Conservation (phyloP, 2,888 invertebrate species). For the Thereva nobilitata region DNA sequence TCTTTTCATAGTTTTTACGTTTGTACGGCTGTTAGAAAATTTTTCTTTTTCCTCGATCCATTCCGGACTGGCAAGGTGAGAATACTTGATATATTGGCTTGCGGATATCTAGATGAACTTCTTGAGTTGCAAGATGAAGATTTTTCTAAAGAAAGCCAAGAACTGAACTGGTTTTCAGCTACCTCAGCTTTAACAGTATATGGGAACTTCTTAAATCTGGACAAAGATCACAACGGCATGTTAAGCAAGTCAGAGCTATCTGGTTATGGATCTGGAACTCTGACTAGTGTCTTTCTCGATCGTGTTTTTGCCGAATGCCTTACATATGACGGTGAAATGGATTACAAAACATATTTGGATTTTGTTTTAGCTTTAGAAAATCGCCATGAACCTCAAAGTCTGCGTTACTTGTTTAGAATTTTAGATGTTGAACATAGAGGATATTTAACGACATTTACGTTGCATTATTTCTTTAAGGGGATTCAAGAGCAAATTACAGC, state of each 20-base stretch:
- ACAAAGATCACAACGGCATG: conserved; percentile 95
- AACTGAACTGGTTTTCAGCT: conserved; percentile 90
- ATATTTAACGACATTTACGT: conserved; percentile 84
- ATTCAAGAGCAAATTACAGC: conserved; percentile 89
- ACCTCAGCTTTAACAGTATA: conserved; percentile 88
- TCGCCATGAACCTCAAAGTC: conserved; percentile 84
- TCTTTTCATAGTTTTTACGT: conserved; percentile 96
- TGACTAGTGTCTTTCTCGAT: conserved; percentile 88
- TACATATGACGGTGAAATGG: conserved; percentile 94
- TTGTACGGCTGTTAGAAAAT: conserved; percentile 93
- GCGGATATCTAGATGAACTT: conserved; percentile 89
- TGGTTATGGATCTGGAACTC: conserved; percentile 86
- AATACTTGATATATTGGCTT: conserved; percentile 89
- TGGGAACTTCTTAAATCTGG: conserved; percentile 91
- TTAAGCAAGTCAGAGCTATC: conserved; percentile 87
- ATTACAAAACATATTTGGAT: conserved; percentile 95
- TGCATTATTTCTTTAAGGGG: conserved; percentile 93
- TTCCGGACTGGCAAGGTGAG: conserved; percentile 83
- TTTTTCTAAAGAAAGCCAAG: conserved; percentile 79
- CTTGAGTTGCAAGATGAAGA: conserved; percentile 85
- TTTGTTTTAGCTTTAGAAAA: conserved; percentile 93
- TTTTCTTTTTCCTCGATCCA: conserved; percentile 94
- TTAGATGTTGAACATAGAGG: conserved; percentile 87
- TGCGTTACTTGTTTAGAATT: conserved; percentile 89
- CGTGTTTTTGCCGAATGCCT: conserved; percentile 94